Evolutionary conservation across 2,113 vertebrate genomes (phyloP).

Genomic region (Canis aureus): DNA sequence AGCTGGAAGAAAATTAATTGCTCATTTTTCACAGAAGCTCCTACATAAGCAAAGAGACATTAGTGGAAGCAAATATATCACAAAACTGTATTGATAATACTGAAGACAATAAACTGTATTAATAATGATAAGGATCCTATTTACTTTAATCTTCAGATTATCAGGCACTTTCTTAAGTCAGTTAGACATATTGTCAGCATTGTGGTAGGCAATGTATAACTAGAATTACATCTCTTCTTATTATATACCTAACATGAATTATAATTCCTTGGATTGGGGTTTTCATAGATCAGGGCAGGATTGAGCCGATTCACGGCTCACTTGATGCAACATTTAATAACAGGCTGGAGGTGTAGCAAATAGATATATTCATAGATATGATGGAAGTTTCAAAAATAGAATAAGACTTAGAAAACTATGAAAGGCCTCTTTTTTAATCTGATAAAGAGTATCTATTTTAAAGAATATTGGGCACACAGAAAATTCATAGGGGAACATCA

Average conservation of each 20-base stretch:
- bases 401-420: neutral
- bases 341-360: neutral
- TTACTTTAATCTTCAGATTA: neutral
- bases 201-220: neutral
- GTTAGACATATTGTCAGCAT: neutral
- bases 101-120: neutral
- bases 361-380: neutral
- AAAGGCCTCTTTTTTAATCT: neutral
- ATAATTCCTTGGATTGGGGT: neutral
- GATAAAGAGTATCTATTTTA: neutral
- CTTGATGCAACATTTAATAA: neutral
- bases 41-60: neutral
- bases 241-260: neutral
- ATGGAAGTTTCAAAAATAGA: slow-evolving; percentile 18
- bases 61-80: neutral
- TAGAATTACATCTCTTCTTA: neutral
- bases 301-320: neutral
- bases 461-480: neutral
- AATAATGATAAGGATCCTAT: neutral
- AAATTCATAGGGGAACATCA: neutral
- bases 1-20: neutral
- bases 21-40: neutral
- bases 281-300: neutral
- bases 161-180: neutral
- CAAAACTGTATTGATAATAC: neutral